Conservation (phyloP, 2,113 vertebrate species). For the Hydropotes inermis region DNA sequence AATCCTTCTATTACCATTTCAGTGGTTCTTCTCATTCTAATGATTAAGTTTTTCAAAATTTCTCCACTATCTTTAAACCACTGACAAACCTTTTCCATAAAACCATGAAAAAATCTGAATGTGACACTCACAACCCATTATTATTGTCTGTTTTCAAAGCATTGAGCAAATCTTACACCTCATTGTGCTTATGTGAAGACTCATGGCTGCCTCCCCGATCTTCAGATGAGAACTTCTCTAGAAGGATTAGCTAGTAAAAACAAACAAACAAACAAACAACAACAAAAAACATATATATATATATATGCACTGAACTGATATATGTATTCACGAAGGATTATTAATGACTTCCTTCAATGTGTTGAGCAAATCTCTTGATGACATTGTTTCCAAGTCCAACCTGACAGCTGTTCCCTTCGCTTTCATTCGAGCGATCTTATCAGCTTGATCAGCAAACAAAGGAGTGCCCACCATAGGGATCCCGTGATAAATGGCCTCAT, state of each 20-base stretch:
- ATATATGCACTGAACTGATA: too few species aligned
- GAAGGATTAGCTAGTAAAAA: not conserved
- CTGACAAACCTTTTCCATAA: not conserved
- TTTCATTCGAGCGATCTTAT: constrained; percentile 82
- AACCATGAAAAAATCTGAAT: not conserved
- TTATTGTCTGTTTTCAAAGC: constrained; percentile 82
- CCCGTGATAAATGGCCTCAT: constrained; percentile 87
- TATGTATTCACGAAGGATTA: constrained; percentile 82
- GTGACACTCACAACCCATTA: constrained; percentile 80
- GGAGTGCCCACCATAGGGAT: constrained; percentile 88
- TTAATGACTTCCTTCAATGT: constrained; percentile 84
- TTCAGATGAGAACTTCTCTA: not conserved
- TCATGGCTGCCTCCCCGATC: not conserved
- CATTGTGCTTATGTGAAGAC: not conserved
- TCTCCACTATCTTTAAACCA: not conserved
- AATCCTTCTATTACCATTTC: not conserved
- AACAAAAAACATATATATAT: not conserved
- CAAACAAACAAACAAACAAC: not conserved
- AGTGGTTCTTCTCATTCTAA: not conserved
- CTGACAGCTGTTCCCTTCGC: constrained; percentile 81
- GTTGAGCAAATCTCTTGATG: constrained; percentile 49
- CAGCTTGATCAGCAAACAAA: constrained; percentile 84
- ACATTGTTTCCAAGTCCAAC: constrained; percentile 80
- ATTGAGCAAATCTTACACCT: constrained; percentile 35
- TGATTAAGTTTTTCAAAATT: not conserved